A percentile compares a stretch with the other conserved stretches of the same genome.
Conservation (phyloP, 92 coral and sea anemone species). For the Palythoa caribaeorum region DNA sequence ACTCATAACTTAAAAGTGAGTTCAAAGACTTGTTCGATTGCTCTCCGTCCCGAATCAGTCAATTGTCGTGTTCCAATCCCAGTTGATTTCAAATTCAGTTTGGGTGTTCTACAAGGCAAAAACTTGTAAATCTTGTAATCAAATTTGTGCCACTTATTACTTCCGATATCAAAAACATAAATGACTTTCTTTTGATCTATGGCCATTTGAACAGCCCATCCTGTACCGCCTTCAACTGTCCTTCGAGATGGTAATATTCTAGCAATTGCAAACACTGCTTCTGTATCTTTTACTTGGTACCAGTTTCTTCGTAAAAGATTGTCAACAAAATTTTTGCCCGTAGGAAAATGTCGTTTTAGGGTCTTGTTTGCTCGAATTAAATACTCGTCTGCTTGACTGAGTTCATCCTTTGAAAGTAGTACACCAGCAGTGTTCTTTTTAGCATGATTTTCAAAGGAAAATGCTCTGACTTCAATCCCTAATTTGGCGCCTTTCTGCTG, state of each 20-base stretch:
- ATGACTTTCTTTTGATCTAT: conserved; percentile 51
- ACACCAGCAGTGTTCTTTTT: conserved; percentile 53
- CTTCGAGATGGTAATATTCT: conserved; percentile 36
- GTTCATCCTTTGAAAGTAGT: conserved; percentile 50
- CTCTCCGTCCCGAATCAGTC: conserved; percentile 51
- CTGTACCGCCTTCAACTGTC: conserved; percentile 68
- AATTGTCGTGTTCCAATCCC: conserved; percentile 68
- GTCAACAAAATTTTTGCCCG: conserved; percentile 61
- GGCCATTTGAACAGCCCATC: conserved; percentile 78
- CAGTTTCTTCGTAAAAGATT: conserved; percentile 69
- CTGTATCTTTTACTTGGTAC: conserved; percentile 69
- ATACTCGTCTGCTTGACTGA: conserved; percentile 62
- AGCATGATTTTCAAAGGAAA: conserved; percentile 58
- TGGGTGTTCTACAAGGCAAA: conserved; percentile 43
- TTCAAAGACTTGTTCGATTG: conserved; percentile 54
- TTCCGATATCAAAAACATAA: conserved; percentile 52
- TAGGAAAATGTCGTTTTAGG: conserved; percentile 65
- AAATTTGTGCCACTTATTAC: conserved; percentile 56
- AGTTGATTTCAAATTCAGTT: conserved; percentile 59
- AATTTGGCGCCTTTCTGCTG: conserved; percentile 56
- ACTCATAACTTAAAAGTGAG: conserved; percentile 34
- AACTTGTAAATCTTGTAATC: conserved; percentile 47
- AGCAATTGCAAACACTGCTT: conserved; percentile 62
- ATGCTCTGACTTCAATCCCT: conserved; percentile 55
- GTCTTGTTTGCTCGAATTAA: conserved; percentile 61